Conservation (phyloP, 1,140 invertebrate species). For the Pseudoatta argentina region DNA sequence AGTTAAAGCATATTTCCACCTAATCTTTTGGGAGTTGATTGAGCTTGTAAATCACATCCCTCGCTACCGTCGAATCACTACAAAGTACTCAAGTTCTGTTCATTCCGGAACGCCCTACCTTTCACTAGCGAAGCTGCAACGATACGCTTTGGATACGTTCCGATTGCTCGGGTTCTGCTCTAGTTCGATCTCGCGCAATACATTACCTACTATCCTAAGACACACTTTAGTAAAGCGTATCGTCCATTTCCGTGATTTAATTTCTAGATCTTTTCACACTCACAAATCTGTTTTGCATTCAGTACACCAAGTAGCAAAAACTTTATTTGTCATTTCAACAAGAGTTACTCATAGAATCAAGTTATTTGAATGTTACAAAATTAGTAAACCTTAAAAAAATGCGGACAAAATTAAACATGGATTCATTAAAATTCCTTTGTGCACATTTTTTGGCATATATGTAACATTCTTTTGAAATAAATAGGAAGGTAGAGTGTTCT, state of each 20-base stretch:
- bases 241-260: conserved; percentile 1
- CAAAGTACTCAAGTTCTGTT: conserved; percentile 46
- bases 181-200: conserved; percentile 47
- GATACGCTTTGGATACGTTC: conserved; percentile 43
- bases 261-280: conserved; percentile 23
- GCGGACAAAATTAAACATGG: not conserved
- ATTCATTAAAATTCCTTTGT: conserved; percentile 25
- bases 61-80: conserved; percentile 23
- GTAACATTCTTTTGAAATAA: not conserved
- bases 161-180: conserved; percentile 54
- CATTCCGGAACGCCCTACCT: conserved; percentile 52
- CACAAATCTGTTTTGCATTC: not conserved
- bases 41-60: conserved; percentile 51
- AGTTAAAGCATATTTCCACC: not conserved
- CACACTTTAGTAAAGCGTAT: conserved; percentile 31
- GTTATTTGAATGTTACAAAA: not conserved
- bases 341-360: not conserved
- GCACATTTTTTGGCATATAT: not conserved
- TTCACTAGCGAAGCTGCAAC: conserved; percentile 46
- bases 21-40: conserved; percentile 52
- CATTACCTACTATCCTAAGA: conserved; percentile 42
- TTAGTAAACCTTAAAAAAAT: not conserved
- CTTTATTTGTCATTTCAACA: not conserved
- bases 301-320: not conserved
- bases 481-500: not conserved